These are phyloP conservation scores for Dipodomys merriami DNA, from an alignment of 2,113 vertebrate species.

Conservation along the genomic window DNA sequence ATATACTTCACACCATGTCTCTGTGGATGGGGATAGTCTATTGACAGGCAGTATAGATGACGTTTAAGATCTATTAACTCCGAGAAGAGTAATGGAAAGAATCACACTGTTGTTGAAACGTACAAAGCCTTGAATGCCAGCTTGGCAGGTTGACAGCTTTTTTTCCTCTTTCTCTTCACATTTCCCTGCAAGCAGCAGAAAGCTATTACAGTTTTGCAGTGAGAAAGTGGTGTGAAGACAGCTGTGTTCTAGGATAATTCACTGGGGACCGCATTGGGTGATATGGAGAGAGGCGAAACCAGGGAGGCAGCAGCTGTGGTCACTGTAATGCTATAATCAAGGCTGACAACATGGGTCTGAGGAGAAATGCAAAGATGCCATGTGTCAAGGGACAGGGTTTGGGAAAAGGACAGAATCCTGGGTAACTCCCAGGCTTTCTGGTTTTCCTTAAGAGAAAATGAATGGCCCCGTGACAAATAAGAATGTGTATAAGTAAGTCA, in stretches of 20 bases:
- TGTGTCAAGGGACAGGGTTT: neutral
- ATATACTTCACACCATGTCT: too few relatives aligned
- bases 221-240: neutral
- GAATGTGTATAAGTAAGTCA: neutral
- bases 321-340: neutral
- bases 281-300: neutral
- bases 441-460: neutral
- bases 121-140: neutral
- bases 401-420: neutral
- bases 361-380: neutral
- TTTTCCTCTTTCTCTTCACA: neutral
- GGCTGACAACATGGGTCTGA: accelerated
- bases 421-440: neutral
- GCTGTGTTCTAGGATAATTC: neutral
- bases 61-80: neutral
- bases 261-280: neutral
- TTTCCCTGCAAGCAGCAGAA: constrained; percentile 3
- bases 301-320: neutral
- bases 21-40: too few relatives aligned
- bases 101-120: neutral
- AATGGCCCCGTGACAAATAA: neutral
- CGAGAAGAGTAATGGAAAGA: neutral
- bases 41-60: neutral
- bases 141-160: neutral
- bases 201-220: neutral